A percentile compares a stretch with the other conserved stretches of the same genome.
Conservation (phyloP, 2,113 vertebrate species). For the Benitochromis conjunctus region DNA sequence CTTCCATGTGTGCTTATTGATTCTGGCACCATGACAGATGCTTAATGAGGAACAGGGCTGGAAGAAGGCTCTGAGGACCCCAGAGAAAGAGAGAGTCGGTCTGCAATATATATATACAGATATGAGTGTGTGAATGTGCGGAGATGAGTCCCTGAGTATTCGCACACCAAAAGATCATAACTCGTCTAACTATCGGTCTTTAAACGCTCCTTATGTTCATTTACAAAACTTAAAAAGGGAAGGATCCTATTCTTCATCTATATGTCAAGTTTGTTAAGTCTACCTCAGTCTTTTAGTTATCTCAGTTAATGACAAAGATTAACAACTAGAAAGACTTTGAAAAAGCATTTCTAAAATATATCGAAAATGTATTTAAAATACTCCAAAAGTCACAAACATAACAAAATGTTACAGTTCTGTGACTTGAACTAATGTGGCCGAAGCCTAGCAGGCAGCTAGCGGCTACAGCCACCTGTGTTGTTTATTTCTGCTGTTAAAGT, state of each 20-base stretch:
- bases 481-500: not conserved
- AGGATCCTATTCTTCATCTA: not conserved
- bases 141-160: not conserved
- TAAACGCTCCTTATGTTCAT: not conserved
- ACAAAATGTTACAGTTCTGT: not conserved
- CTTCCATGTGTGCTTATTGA: constrained; percentile 70
- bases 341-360: not conserved
- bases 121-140: not conserved
- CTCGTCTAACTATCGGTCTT: not conserved
- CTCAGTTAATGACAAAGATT: not conserved
- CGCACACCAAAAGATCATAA: not conserved
- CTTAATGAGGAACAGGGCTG: constrained; percentile 73
- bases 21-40: constrained; percentile 70
- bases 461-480: not conserved
- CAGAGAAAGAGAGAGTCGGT: constrained; percentile 42
- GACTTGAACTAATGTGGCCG: not conserved
- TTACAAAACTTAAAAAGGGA: not conserved
- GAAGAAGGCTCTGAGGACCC: constrained; percentile 52
- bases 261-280: not conserved
- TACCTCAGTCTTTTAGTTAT: not conserved
- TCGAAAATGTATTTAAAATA: not conserved
- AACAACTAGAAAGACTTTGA: not conserved
- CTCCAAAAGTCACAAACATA: not conserved
- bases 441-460: not conserved
- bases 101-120: constrained; percentile 12